Percentiles rank a stretch among this genome's conserved stretches.
These are phyloP conservation scores for Arbacia lixula DNA, from an alignment of 53 echinoderm and acorn worm genomes.

Conservation along the genomic window DNA sequence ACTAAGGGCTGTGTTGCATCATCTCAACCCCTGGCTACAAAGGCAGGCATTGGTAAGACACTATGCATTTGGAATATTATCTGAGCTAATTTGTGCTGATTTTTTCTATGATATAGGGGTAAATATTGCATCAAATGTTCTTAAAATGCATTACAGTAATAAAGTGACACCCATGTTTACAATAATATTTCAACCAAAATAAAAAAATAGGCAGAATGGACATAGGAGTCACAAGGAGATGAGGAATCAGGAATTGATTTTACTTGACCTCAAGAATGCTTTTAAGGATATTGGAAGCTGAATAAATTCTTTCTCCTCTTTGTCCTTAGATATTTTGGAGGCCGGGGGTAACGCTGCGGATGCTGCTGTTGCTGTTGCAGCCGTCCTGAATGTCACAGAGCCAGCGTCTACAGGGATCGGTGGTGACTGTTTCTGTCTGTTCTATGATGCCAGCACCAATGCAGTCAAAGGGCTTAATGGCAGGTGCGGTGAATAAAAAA, in stretches of 20 bases:
- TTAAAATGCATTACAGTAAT: too few species aligned
- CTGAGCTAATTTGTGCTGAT: not conserved
- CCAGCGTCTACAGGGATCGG: slow-evolving; percentile 83
- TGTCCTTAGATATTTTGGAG: slow-evolving; percentile 69
- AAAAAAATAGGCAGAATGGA: too few species aligned
- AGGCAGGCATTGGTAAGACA: slow-evolving; percentile 77
- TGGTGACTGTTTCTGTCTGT: slow-evolving; percentile 86
- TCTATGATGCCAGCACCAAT: slow-evolving; percentile 71
- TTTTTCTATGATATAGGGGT: not conserved
- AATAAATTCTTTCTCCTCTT: not conserved
- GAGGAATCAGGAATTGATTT: too few species aligned
- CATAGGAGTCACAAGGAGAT: too few species aligned
- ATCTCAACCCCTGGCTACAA: slow-evolving; percentile 76
- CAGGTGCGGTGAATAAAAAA: too few species aligned
- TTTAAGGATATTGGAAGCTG: not conserved
- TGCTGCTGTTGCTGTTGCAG: slow-evolving; percentile 84
- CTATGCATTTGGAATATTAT: not conserved
- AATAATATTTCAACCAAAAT: too few species aligned
- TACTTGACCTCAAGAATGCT: not conserved
- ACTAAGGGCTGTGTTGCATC: slow-evolving; percentile 67
- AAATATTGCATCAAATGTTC: too few species aligned
- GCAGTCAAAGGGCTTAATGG: slow-evolving; percentile 83
- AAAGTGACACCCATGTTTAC: too few species aligned
- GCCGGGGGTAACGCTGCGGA: slow-evolving; percentile 91
- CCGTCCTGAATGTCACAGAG: slow-evolving; percentile 81